These are phyloP conservation scores for Remorina albescens DNA, from an alignment of 2,797 vertebrate genomes.

Conservation along the genomic window DNA sequence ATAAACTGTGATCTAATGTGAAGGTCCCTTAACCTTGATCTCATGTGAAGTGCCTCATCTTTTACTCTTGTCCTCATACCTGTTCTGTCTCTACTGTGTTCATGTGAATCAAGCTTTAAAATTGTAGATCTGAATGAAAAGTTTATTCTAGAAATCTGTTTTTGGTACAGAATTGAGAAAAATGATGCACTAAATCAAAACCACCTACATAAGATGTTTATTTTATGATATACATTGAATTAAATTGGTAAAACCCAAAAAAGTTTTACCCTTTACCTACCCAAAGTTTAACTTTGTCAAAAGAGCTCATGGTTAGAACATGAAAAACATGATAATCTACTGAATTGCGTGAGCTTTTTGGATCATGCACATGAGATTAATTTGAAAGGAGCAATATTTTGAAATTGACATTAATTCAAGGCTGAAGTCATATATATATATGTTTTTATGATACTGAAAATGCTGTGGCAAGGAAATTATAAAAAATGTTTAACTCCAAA, in stretches of 20 bases:
- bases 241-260: too few species aligned
- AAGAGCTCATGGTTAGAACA: too few species aligned
- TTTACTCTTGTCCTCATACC: constrained; percentile 31
- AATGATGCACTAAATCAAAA: constrained; percentile 26
- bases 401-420: constrained; percentile 22
- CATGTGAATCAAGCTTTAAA: constrained; percentile 37
- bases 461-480: neutral
- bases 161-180: constrained; percentile 5
- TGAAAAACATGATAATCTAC: neutral
- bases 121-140: constrained; percentile 21
- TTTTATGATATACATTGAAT: constrained; percentile 40
- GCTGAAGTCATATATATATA: neutral
- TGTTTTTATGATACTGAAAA: constrained; percentile 48
- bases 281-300: too few species aligned
- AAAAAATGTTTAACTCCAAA: neutral
- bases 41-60: constrained; percentile 74
- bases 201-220: constrained; percentile 1
- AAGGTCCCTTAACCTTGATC: constrained; percentile 28
- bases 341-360: neutral
- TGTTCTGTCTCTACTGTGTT: constrained; percentile 31
- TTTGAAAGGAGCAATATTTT: constrained; percentile 35
- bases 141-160: neutral
- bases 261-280: too few species aligned
- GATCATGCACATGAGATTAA: constrained; percentile 45
- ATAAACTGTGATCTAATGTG: constrained; percentile 32